Base-by-base conservation (phyloP, 2,888 invertebrate species). In the Scaptomyza caliginosa region DNA sequence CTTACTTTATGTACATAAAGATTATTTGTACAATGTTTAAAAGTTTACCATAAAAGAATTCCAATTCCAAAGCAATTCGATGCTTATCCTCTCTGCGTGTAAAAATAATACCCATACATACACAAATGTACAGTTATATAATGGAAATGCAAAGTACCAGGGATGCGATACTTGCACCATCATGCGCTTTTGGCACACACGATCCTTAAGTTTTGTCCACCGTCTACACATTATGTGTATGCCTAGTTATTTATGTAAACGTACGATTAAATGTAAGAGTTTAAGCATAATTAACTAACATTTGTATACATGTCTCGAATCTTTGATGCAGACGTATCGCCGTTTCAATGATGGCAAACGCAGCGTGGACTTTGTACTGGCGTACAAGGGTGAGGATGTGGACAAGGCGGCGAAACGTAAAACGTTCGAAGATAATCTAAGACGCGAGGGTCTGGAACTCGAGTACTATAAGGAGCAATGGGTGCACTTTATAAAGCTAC, bases 401-500 rank as follows among this genome's bases (percentile, higher is more conserved):
- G 45, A 65, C 28, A 62, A 65, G 48, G 49, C 36, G 32, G 73
- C 68, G 10, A 80, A 77, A 89, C 90, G 94, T 19, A 90, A 93
- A 82, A 90, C 91, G 26, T 95, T 94, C 84, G 94, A 95, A 88
- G 88, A 90, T 23, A 94, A 94, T 90, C 91, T 95, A 59, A 91
- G 91, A 74, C 92, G 92, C 8, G 94, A 94, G 76, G 95, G 95
- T 19, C 86, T 95, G 0, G 90, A 93, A 52, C 84, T 95, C 76
- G 94, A 95, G 86, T 91, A 92, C 67, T 94, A 94, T 78, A 92
- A 93, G 70, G 93, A 93, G 49, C 93, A 94, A 73, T 93, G 93
- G 40, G 92, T 94, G 69, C 93, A 93, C 86, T 96, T 95, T 89
- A 92, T 95, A 7, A 96, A 96, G 92, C 93, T 96, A 26, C 95